These are phyloP conservation scores for Galerucella nymphaeae DNA, from an alignment of 2,888 invertebrate genomes.

Conservation along the genomic window DNA sequence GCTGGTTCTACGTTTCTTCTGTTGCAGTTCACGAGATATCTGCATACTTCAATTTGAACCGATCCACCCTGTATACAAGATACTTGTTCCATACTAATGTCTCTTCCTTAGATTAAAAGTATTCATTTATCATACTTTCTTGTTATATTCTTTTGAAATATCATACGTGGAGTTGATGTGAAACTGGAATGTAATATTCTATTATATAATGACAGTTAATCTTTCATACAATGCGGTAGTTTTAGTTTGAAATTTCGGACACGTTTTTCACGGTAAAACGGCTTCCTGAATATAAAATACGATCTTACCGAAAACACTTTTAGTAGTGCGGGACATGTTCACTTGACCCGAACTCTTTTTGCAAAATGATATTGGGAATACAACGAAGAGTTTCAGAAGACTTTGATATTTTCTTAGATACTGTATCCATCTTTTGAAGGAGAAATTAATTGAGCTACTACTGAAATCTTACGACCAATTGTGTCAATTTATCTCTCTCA, in stretches of 20 bases:
- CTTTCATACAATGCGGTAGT: slow-evolving; percentile 27
- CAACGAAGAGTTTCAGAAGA: background rate
- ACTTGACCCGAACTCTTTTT: slow-evolving; percentile 11
- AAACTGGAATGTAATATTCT: slow-evolving; percentile 17
- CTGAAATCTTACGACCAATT: slow-evolving; percentile 14
- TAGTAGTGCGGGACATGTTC: slow-evolving; percentile 27
- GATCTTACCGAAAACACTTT: slow-evolving; percentile 38
- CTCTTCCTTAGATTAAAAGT: background rate
- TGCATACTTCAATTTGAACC: no score
- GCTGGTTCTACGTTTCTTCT: no score
- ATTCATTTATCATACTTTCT: background rate
- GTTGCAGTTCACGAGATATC: no score
- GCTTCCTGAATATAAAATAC: slow-evolving; percentile 41
- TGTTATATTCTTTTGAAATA: background rate
- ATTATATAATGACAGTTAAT: slow-evolving; percentile 33
- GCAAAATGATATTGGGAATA: slow-evolving; percentile 5
- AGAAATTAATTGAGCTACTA: no score
- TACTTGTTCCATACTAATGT: no score
- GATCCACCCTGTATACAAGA: no score
- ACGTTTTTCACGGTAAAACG: slow-evolving; percentile 33
- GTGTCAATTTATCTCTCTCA: slow-evolving; percentile 13
- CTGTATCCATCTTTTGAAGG: no score
- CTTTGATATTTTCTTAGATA: no score
- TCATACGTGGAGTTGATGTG: background rate
- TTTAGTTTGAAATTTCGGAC: slow-evolving; percentile 32